A percentile compares a stretch with the other conserved stretches of the same genome.
phyloP scores from a whole-genome alignment of 2,113 vertebrate genomes.

The Equus quagga region DNA sequence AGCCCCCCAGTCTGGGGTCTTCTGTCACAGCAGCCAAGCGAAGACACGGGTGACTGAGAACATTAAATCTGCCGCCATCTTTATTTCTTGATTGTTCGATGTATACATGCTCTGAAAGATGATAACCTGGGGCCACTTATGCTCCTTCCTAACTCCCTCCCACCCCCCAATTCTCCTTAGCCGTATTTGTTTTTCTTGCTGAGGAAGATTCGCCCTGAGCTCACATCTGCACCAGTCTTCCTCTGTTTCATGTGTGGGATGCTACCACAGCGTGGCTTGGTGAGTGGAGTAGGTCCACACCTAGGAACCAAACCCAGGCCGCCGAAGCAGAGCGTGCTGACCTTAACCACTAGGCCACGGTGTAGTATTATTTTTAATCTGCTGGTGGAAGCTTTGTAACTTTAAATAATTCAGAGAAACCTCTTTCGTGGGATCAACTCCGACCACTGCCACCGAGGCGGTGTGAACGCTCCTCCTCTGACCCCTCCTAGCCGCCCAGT shows the following conservation, averaged over 20 bases:
- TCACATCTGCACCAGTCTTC: too few relatives aligned
- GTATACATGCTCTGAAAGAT: accelerated
- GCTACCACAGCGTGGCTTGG: too few relatives aligned
- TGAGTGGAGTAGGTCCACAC: too few relatives aligned
- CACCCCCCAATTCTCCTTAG: accelerated
- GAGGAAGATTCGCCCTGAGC: too few relatives aligned
- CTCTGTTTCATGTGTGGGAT: too few relatives aligned
- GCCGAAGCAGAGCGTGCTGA: too few relatives aligned
- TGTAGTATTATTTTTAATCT: not conserved
- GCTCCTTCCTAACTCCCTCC: accelerated
- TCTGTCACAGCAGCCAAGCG: accelerated
- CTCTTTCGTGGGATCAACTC: not conserved
- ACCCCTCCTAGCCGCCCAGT: too few relatives aligned
- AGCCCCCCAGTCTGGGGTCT: not conserved
- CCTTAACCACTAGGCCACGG: too few relatives aligned
- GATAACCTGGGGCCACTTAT: accelerated
- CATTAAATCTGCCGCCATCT: too few relatives aligned
- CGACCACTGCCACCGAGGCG: not conserved
- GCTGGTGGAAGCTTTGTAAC: accelerated
- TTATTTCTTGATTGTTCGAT: not conserved
- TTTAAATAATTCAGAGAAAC: accelerated
- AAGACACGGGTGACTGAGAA: not conserved
- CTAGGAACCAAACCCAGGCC: too few relatives aligned
- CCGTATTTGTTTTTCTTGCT: too few relatives aligned
- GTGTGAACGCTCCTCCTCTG: too few relatives aligned